Percentiles rank a stretch among this genome's conserved stretches.
These are phyloP conservation scores for Xestia sexstrigata DNA, from an alignment of 2,888 invertebrate genomes.

Conservation along the genomic window DNA sequence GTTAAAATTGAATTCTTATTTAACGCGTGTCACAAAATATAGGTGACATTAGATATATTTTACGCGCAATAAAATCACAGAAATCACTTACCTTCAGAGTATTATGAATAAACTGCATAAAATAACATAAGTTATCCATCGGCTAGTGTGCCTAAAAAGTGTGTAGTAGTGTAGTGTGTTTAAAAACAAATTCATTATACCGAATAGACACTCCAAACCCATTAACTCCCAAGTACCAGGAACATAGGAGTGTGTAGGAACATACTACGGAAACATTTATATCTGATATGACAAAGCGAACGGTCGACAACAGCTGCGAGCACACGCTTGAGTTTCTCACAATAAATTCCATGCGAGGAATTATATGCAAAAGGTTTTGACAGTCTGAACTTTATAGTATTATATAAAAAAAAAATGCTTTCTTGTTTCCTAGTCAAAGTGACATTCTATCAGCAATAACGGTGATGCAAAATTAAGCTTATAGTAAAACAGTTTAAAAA, in stretches of 20 bases:
- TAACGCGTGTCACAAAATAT: not conserved
- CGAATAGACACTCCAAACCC: conserved; percentile 12
- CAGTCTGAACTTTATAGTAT: conserved; percentile 2
- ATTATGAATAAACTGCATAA: not conserved
- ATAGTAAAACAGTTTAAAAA: not conserved
- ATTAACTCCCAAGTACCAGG: conserved; percentile 32
- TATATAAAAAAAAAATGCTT: not conserved
- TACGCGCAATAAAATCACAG: not conserved
- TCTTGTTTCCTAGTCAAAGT: not conserved
- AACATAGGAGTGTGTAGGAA: not conserved
- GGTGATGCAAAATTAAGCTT: not conserved
- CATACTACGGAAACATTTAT: conserved; percentile 13
- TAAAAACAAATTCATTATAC: not conserved
- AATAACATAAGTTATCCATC: not conserved
- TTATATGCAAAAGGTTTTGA: conserved; percentile 60
- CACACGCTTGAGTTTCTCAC: conserved; percentile 42
- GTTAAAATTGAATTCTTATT: not conserved
- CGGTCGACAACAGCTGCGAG: conserved; percentile 47
- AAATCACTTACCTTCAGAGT: not conserved
- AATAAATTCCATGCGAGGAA: conserved; percentile 41
- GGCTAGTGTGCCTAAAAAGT: too few relatives aligned
- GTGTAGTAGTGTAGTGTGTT: too few relatives aligned
- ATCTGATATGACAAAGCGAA: conserved; percentile 19
- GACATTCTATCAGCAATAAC: not conserved
- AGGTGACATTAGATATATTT: not conserved